A percentile compares a stretch with the other conserved stretches of the same genome.
Conservation (phyloP, 1,140 invertebrate species). For the Pachypsylla venusta region DNA sequence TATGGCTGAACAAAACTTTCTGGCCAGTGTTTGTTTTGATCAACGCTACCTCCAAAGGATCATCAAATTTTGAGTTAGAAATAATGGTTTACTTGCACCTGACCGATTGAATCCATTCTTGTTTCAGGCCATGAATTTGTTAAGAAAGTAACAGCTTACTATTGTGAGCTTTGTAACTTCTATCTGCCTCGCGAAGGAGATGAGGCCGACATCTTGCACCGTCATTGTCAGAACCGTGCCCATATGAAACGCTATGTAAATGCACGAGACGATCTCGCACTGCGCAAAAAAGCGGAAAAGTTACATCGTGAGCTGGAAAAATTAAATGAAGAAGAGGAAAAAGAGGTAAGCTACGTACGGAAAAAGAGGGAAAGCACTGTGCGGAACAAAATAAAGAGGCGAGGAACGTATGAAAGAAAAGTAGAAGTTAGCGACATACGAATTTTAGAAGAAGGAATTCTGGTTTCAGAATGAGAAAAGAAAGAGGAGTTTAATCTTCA, state of each 20-base stretch:
- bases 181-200: neutral
- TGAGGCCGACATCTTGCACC: neutral
- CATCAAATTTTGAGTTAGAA: too few species aligned
- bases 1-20: too few species aligned
- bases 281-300: neutral
- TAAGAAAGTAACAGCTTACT: constrained; percentile 50
- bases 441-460: neutral
- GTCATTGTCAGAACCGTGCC: neutral
- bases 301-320: neutral
- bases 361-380: neutral
- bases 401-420: neutral
- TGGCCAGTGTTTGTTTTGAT: too few species aligned
- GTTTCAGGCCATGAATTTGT: constrained; percentile 54
- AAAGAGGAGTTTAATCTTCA: neutral
- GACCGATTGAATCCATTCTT: too few species aligned
- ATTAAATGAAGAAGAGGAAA: neutral
- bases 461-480: neutral
- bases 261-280: neutral
- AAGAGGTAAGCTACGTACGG: neutral
- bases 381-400: neutral
- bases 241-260: neutral
- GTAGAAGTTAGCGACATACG: neutral
- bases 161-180: constrained; percentile 47
- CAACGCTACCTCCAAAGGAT: too few species aligned
- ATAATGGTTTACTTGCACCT: too few species aligned